A percentile compares a stretch with the other conserved stretches of the same genome.
Conservation (phyloP, 1,140 invertebrate species). For the Meloidogyne hapla region DNA sequence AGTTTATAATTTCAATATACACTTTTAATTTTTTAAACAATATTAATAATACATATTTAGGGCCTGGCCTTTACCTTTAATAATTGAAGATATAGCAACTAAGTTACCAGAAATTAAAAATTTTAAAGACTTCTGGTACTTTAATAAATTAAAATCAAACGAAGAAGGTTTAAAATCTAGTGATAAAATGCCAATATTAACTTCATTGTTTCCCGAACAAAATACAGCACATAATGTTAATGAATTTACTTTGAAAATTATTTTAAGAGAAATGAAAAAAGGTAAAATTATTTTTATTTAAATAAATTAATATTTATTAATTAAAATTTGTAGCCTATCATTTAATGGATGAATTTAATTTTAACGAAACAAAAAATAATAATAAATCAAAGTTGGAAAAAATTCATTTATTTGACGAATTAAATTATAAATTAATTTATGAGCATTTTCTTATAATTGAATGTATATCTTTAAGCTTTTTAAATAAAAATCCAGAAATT, state of each 20-base stretch:
- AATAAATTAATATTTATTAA: background rate
- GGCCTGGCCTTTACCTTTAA: background rate
- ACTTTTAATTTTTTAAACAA: too few relatives aligned
- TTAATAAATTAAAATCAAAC: background rate
- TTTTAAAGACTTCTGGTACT: conserved; percentile 3
- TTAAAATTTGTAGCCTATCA: conserved; percentile 3
- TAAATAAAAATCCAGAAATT: background rate
- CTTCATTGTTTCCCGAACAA: conserved; percentile 12
- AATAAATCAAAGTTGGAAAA: background rate
- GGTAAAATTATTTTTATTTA: too few relatives aligned
- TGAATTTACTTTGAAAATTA: background rate
- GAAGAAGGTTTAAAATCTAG: too few relatives aligned
- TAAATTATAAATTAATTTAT: conserved; percentile 8
- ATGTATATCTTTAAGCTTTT: background rate
- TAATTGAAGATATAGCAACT: conserved; percentile 12
- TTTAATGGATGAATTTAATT: background rate
- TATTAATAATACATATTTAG: background rate
- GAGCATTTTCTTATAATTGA: conserved; percentile 13
- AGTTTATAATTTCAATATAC: too few relatives aligned
- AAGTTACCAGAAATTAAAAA: background rate
- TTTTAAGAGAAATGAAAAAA: background rate
- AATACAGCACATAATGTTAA: conserved; percentile 12
- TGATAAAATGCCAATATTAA: conserved; percentile 7
- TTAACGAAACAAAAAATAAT: background rate
- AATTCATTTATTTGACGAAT: background rate